A percentile compares a stretch with the other conserved stretches of the same genome.
phyloP scores from a whole-genome alignment of 1,140 invertebrate species.

The Heliconius melpomene region DNA sequence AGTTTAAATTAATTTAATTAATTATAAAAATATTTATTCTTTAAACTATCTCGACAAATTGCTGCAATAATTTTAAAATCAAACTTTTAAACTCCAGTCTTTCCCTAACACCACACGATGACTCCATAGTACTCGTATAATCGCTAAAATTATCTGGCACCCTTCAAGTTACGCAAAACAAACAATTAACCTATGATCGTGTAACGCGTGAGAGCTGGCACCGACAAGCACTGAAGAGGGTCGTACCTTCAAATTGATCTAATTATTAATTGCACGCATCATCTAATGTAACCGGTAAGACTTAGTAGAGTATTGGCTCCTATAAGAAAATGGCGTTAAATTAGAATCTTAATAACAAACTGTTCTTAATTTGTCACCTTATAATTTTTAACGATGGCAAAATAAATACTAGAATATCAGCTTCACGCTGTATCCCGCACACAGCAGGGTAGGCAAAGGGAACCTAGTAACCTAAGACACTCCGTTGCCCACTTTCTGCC shows the following conservation, averaged over 20 bases:
- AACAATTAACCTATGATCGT: conserved; percentile 36
- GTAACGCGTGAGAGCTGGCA: conserved; percentile 42
- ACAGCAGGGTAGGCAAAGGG: no score
- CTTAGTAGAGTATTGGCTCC: background rate
- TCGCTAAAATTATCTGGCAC: conserved; percentile 24
- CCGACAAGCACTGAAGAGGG: conserved; percentile 60
- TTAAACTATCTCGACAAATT: background rate
- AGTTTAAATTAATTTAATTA: no score
- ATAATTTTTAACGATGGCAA: background rate
- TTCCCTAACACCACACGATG: background rate
- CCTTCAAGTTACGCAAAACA: conserved; percentile 31
- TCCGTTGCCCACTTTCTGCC: no score
- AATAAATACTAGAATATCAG: no score
- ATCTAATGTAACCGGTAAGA: conserved; percentile 10
- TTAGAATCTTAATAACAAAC: background rate
- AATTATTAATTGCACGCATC: conserved; percentile 56
- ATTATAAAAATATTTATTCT: background rate
- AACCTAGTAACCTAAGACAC: no score
- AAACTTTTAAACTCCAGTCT: background rate
- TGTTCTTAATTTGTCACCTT: background rate
- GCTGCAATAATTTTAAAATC: background rate
- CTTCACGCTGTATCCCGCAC: no score
- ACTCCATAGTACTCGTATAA: background rate
- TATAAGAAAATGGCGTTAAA: background rate
- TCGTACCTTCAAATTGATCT: conserved; percentile 46